Conservation (phyloP, 2,113 vertebrate species). For the Elephantulus edwardii region DNA sequence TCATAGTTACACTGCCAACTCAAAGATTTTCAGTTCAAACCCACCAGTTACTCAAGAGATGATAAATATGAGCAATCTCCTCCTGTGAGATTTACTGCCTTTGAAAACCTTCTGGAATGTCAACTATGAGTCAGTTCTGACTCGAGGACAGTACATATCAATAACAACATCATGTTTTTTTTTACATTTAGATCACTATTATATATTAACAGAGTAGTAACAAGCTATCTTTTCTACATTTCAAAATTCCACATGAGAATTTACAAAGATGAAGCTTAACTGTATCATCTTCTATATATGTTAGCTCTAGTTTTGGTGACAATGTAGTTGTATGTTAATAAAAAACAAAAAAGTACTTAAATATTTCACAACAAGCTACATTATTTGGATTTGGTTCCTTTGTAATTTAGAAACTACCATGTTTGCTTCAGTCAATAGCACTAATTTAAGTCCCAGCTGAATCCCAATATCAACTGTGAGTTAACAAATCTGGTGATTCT, state of each 20-base stretch:
- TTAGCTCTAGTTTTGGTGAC: not conserved
- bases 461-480: not conserved
- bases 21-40: too few species aligned
- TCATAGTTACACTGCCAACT: too few species aligned
- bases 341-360: not conserved
- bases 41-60: too few species aligned
- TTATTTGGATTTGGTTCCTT: not conserved
- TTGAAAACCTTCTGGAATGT: too few species aligned
- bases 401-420: not conserved
- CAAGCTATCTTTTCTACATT: not conserved
- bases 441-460: not conserved
- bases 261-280: not conserved
- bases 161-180: too few species aligned
- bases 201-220: not conserved
- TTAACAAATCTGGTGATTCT: not conserved
- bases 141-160: too few species aligned
- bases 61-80: too few species aligned
- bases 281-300: not conserved
- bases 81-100: too few species aligned
- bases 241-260: not conserved
- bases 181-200: not conserved
- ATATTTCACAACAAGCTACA: not conserved
- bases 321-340: not conserved
- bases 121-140: too few species aligned
- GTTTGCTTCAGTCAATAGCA: not conserved